A percentile compares a stretch with the other conserved stretches of the same genome.
These are phyloP conservation scores for Trimorus sp. DNA, from an alignment of 2,888 invertebrate genomes.

Conservation along the genomic window DNA sequence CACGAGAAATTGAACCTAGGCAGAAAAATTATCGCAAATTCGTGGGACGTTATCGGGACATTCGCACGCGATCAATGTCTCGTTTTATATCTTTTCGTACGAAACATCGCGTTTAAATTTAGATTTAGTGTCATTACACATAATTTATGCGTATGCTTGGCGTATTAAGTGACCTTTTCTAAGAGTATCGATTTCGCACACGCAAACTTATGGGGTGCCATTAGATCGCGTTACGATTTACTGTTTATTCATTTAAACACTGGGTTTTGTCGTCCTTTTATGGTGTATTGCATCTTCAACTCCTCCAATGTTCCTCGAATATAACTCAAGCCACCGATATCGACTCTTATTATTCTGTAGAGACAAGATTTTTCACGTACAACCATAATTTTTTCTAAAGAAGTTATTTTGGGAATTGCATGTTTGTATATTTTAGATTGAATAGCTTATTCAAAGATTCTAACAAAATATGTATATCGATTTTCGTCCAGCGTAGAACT, in stretches of 20 bases:
- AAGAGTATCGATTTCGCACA: slow-evolving; percentile 56
- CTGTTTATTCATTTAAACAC: slow-evolving; percentile 51
- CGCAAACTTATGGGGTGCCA: slow-evolving; percentile 48
- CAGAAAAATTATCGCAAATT: slow-evolving; percentile 58
- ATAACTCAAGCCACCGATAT: no score
- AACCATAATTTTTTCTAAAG: no score
- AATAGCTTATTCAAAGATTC: no score
- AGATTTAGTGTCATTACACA: slow-evolving; percentile 70
- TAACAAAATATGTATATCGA: no score
- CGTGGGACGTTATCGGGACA: slow-evolving; percentile 71
- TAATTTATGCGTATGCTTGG: slow-evolving; percentile 65
- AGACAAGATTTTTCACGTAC: no score
- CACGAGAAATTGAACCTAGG: slow-evolving; percentile 30
- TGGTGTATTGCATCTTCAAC: slow-evolving; percentile 18
- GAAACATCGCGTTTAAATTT: slow-evolving; percentile 72
- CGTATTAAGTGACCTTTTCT: slow-evolving; percentile 65
- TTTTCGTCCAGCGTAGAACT: no score
- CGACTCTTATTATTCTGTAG: no score
- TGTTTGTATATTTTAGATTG: no score
- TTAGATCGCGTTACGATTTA: slow-evolving; percentile 64
- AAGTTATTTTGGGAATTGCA: no score
- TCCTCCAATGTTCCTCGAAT: no score
- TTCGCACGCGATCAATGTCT: slow-evolving; percentile 75
- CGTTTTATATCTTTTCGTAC: slow-evolving; percentile 70
- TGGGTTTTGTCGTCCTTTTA: slow-evolving; percentile 31